Percentiles rank a stretch among this genome's conserved stretches.
Conservation (phyloP, 2,888 invertebrate genomes). For the Thumatha senex region DNA sequence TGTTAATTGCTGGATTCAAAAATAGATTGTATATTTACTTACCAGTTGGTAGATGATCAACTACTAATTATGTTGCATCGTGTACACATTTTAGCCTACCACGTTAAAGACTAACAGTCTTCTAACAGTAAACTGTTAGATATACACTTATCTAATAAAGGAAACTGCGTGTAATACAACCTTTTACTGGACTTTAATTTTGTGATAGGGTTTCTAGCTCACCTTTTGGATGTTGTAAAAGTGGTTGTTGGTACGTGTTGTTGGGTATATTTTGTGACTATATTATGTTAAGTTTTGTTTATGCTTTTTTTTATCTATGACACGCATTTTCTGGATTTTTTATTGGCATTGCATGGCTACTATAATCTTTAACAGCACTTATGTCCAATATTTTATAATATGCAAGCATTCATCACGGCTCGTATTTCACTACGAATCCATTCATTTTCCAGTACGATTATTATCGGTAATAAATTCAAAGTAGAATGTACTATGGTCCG, state of each 20-base stretch:
- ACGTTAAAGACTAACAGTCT: slow-evolving; percentile 11
- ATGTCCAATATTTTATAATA: background rate
- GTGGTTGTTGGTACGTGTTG: slow-evolving; percentile 69
- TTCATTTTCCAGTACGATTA: too few species aligned
- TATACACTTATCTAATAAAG: slow-evolving; percentile 12
- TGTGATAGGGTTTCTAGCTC: slow-evolving; percentile 8
- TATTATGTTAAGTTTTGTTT: slow-evolving; percentile 15
- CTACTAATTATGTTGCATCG: slow-evolving; percentile 18
- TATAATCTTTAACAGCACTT: background rate
- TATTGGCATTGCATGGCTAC: background rate
- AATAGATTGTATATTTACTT: slow-evolving; percentile 17
- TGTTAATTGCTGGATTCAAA: slow-evolving; percentile 57
- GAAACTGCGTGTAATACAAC: slow-evolving; percentile 31
- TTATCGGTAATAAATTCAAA: too few species aligned
- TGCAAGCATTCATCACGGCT: background rate
- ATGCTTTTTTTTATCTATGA: slow-evolving; percentile 8
- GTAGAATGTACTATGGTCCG: too few species aligned
- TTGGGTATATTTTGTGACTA: slow-evolving; percentile 78
- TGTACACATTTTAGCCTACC: slow-evolving; percentile 11
- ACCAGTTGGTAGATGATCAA: slow-evolving; percentile 24
- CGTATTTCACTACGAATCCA: background rate
- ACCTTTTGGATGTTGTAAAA: slow-evolving; percentile 46
- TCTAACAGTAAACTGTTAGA: slow-evolving; percentile 35
- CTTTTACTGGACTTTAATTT: slow-evolving; percentile 2
- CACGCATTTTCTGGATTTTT: slow-evolving; percentile 21